phyloP scores from a whole-genome alignment of 2,113 vertebrate genomes.

The Ophiodon elongatus region DNA sequence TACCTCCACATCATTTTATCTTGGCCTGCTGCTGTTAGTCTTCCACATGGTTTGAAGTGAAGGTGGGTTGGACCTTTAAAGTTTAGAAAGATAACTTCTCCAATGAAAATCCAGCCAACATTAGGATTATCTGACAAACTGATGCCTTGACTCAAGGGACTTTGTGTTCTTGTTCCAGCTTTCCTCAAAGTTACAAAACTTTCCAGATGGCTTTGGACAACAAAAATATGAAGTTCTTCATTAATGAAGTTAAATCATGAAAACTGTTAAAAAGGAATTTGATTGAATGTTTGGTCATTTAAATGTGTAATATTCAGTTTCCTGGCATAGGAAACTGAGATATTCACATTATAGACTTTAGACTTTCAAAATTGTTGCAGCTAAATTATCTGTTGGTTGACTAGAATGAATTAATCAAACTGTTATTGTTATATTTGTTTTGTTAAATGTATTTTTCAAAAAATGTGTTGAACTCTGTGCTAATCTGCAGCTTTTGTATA shows the following conservation, averaged over 20 bases:
- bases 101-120: not conserved
- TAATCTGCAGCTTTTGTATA: not conserved
- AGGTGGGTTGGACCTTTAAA: not conserved
- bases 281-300: not conserved
- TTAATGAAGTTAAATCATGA: not conserved
- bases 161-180: not conserved
- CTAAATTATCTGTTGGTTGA: not conserved
- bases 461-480: not conserved
- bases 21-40: not conserved
- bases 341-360: not conserved
- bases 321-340: not conserved
- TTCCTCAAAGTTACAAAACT: not conserved
- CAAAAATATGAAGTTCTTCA: not conserved
- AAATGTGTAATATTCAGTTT: not conserved
- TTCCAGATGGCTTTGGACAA: not conserved
- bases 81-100: not conserved
- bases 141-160: not conserved
- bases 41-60: slow-evolving; percentile 24
- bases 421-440: not conserved
- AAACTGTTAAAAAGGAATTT: not conserved
- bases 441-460: not conserved
- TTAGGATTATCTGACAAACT: not conserved
- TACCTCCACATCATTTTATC: slow-evolving; percentile 24
- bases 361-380: not conserved
- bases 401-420: not conserved